Base-by-base conservation (phyloP, 2,888 invertebrate species). In the Eledona agricola region DNA sequence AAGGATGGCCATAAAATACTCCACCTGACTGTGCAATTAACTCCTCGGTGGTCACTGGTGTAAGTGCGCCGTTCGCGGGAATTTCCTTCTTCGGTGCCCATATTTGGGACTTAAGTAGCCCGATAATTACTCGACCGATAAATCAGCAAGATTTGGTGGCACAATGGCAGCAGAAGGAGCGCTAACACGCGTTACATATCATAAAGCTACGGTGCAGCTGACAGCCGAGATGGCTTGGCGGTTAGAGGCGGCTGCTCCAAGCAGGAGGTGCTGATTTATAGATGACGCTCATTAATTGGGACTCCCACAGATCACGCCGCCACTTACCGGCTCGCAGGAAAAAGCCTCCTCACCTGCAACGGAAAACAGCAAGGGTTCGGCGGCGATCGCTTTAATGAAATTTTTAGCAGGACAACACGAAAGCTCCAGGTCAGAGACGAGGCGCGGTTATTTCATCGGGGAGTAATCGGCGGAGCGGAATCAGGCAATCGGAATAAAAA, bases 191-290 rank as follows among this genome's bases (percentile, higher is more conserved):
- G 64, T 64, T 65, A 68, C 66, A 67, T 66, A 67, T 68, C 65
- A 66, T 60, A 60, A 65, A 61, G 55, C 59, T 52, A 59, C 49
- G 42, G 49, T 70, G 71, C 64, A 57, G 62, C 63, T 70, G 71
- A 70, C 71, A 69, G 68, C 51, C 62, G 53, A 65, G 68, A 68
- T 69, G 60, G 66, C 65, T 65, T 58, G 50, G 65, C 58, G 67
- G 69, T 69, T 65, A 59, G 58, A 56, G 63, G 65, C 56, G 57
- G 62, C 59, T 65, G 67, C 57, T 68, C 51, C 53, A 55, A 66
- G 65, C 71, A 69, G 68, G 62, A 67, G 67, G 67, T 67, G 63
- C 67, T 68, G 70, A 71, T 71, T 71, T 71, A 71, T 70, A 62
- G 66, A 63, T 60, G 63, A 55, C 58, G 59, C 65, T 64, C 66